Evolutionary conservation across 2,113 vertebrate genomes (phyloP), one percentile per base, ranked within the genome.

Genomic region (Grallaria varia): DNA sequence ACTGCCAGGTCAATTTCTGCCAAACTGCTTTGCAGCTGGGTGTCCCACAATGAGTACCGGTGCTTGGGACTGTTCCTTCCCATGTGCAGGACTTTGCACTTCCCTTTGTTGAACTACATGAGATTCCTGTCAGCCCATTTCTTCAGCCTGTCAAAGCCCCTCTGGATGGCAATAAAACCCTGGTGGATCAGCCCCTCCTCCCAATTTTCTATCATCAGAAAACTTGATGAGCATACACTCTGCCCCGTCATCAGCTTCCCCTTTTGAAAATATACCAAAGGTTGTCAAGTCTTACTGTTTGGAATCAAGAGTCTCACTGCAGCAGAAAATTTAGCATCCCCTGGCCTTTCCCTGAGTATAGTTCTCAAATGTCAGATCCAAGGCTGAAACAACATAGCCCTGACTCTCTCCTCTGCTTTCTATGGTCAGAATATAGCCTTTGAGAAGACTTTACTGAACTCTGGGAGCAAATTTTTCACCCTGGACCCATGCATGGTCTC

Each of bases 11-110:
- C 4, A 16, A 74, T 69, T 69, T 66, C 40, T 50, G 10, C 19
- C 25, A 55, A 89, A 27, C 8, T 66, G 5, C 9, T 83, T 78
- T 79, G 28, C 19, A 91, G 3, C 3, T 83, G 14, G 3, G 8
- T 39, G 10, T 22, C 8, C 14, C 9, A 14, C 4, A 40, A 4
- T 4, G 2, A 2, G 6, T 59, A 31, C 8, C 63, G 15, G 4
- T 68, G 18, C 7, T 15, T 63, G 18, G 6, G 10, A 10, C 28
- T 59, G 8, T 35, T 82, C 12, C 13, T 37, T n/a, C 23, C 23
- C 12, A 40, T 7, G 7, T 44, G 12, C 13, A 68, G n/a, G 33
- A 37, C 23, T 73, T 42, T 53, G 7, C 15, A 12, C 6, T 59
- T 90, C 10, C 17, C 35, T 11, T 44, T 72, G 25, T n/a, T 75